Evolutionary conservation across 2,113 vertebrate species (phyloP), one percentile per base, ranked within the genome.

Genomic region (Kryptolebias marmoratus): DNA sequence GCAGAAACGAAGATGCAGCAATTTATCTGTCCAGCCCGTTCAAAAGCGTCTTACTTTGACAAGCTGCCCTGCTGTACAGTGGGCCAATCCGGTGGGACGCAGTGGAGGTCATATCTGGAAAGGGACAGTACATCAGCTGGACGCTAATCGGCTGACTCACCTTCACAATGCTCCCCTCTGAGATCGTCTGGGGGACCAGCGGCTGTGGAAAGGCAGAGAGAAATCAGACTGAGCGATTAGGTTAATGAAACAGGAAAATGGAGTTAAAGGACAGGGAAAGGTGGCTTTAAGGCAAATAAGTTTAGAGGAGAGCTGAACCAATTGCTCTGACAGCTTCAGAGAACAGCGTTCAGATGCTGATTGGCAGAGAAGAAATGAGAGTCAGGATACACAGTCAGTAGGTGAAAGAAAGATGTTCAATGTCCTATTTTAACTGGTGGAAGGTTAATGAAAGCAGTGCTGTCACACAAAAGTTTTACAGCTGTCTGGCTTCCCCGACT

Each of bases 211-310:
- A 82, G 76, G 74, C 61, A 50, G 79, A 65, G 77, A 56, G 69
- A 84, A 87, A 88, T 90, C 86, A 82, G 85, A 79, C 90, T 69
- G 89, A 90, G 87, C 63, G 87, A 92, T 91, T 90, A 91, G 84
- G 79, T 87, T 91, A 91, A 91, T 91, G 89, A 90, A 90, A 86
- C 71, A 85, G 83, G 82, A 77, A 83, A 85, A 83, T 47, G 58
- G 82, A 92, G 86, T 82, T 83, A 92, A 83, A 82, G 83, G 88
- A 90, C 78, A 69, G 74, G 67, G 80, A 84, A 79, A 89, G 81
- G 86, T 88, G 86, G 87, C 79, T 86, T 75, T 62, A 60, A 71
- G 77, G 89, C 82, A 89, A 90, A 92, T 87, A 88, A 85, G 80
- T 87, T 85, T 84, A 80, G 80, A 90, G 82, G 80, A 84, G 80